Evolutionary conservation across 2,797 vertebrate species (phyloP).

Genomic region (Trichosurus vulpecula): DNA sequence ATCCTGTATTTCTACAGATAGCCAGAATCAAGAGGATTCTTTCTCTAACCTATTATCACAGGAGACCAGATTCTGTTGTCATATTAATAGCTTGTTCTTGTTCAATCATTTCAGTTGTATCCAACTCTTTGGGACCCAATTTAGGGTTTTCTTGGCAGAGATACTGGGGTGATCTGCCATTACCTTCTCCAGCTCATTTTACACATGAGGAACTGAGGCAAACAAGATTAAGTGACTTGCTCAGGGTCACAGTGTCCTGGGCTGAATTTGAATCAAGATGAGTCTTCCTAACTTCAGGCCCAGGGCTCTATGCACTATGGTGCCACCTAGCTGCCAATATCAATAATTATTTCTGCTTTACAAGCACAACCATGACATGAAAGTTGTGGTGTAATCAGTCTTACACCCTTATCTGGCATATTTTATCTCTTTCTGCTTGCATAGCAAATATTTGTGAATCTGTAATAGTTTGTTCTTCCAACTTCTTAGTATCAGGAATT

Average conservation of each 20-base stretch:
- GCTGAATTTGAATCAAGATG: neutral
- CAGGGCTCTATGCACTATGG: neutral
- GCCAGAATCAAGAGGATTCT: neutral
- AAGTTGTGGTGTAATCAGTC: neutral
- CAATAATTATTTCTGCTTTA: neutral
- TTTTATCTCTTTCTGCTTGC: neutral
- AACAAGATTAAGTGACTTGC: neutral
- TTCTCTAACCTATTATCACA: neutral
- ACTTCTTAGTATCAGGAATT: conserved; percentile 1
- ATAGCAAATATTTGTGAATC: neutral
- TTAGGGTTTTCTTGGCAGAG: neutral
- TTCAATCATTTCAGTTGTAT: neutral
- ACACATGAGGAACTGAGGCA: neutral
- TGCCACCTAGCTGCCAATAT: neutral
- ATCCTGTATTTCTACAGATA: neutral
- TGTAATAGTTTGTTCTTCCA: neutral
- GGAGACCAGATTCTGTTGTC: neutral
- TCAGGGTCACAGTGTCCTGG: neutral
- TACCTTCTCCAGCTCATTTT: neutral
- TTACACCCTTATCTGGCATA: neutral
- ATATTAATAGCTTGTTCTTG: neutral
- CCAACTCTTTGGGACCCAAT: neutral
- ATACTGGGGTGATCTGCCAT: neutral
- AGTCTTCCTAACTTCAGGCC: neutral
- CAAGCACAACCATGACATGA: neutral